Conservation (phyloP, 2,113 vertebrate genomes). For the Atherinomorus stipes region DNA sequence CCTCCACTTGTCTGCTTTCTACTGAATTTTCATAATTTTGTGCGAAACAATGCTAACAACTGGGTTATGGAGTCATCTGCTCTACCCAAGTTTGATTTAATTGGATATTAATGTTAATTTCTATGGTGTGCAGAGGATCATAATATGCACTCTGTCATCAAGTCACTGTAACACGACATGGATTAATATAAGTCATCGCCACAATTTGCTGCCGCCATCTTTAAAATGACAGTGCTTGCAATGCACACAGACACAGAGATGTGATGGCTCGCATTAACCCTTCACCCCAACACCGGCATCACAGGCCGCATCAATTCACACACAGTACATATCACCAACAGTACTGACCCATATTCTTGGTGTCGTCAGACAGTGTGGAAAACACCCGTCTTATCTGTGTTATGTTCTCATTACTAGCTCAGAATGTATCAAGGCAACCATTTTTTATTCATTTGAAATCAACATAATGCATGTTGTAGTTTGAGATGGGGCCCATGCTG, state of each 20-base stretch:
- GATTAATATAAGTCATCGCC: slow-evolving; percentile 69
- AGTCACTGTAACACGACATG: slow-evolving; percentile 69
- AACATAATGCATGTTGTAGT: slow-evolving; percentile 27
- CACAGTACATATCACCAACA: slow-evolving; percentile 32
- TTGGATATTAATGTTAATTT: slow-evolving; percentile 75
- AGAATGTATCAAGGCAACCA: neutral
- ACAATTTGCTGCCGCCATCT: slow-evolving; percentile 68
- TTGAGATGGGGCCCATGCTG: slow-evolving; percentile 58
- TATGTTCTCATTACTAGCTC: slow-evolving; percentile 13
- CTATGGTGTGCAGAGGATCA: slow-evolving; percentile 53
- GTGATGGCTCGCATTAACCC: slow-evolving; percentile 51
- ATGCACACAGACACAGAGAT: slow-evolving; percentile 33
- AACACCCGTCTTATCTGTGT: slow-evolving; percentile 29
- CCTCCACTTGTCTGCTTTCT: slow-evolving; percentile 36
- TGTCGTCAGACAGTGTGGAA: slow-evolving; percentile 20
- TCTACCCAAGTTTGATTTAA: slow-evolving; percentile 65
- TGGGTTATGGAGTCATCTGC: slow-evolving; percentile 42
- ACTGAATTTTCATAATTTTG: slow-evolving; percentile 61
- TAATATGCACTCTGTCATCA: slow-evolving; percentile 69
- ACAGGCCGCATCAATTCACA: slow-evolving; percentile 20
- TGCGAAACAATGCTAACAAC: slow-evolving; percentile 44
- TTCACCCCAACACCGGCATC: slow-evolving; percentile 28
- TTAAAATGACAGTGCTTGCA: slow-evolving; percentile 53
- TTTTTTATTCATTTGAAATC: slow-evolving; percentile 48
- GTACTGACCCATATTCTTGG: slow-evolving; percentile 64